Percentiles rank a stretch among this genome's conserved stretches.
Evolutionary conservation across 2,797 vertebrate species (phyloP).

Genomic region (Eremophila alpestris): DNA sequence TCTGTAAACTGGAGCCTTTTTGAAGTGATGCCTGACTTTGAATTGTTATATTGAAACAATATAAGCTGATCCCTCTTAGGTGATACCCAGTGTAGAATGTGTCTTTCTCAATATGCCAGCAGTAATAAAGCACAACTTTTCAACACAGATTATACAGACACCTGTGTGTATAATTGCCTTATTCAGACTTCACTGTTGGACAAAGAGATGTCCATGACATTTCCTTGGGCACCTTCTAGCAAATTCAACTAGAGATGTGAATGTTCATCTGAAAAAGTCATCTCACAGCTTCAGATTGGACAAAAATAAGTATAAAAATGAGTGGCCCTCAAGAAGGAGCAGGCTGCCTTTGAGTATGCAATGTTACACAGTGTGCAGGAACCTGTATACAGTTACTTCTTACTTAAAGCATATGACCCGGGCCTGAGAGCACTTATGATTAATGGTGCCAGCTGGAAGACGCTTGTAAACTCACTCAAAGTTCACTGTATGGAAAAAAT

Average conservation of each 20-base stretch:
- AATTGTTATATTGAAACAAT: not conserved
- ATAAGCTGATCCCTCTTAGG: not conserved
- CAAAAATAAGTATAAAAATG: not conserved
- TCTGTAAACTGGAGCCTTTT: not conserved
- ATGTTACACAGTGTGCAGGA: rapidly evolving
- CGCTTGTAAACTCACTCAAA: rapidly evolving
- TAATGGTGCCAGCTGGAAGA: not conserved
- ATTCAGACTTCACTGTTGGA: not conserved
- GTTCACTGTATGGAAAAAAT: not conserved
- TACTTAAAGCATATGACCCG: rapidly evolving
- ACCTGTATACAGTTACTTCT: not conserved
- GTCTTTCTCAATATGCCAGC: not conserved
- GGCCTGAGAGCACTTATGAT: rapidly evolving
- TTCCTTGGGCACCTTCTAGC: not conserved
- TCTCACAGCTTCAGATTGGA: not conserved
- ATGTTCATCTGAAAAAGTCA: not conserved
- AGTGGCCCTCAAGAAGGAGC: not conserved
- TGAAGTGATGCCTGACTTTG: not conserved
- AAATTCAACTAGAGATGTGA: not conserved
- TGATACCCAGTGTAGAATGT: not conserved
- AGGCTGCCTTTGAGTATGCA: not conserved
- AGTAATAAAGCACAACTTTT: not conserved
- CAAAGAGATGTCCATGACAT: not conserved
- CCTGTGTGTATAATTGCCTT: not conserved
- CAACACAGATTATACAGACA: not conserved